Evolutionary conservation across 2,113 vertebrate species (phyloP).

Genomic region (Chlamydotis undulata): DNA sequence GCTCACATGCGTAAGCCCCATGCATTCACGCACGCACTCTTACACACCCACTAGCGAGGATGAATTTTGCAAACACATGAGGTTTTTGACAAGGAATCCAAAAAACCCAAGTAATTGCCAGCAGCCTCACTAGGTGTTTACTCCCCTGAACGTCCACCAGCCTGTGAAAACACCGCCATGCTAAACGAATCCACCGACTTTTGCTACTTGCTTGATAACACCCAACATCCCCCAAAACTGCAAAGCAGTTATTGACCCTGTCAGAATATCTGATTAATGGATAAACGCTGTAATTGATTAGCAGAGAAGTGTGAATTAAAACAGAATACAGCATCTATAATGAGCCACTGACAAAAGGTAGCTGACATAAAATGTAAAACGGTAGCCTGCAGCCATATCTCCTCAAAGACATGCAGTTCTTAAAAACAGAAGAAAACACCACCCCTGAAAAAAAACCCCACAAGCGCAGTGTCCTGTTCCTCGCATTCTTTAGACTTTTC

Average conservation of each 20-base stretch:
- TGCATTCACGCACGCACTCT: constrained; percentile 23
- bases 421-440: constrained; percentile 61
- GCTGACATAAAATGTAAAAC: constrained; percentile 90
- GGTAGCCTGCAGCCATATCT: constrained; percentile 90
- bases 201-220: constrained; percentile 78
- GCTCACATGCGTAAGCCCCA: constrained; percentile 13
- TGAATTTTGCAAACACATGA: constrained; percentile 58
- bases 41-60: not conserved
- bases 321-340: constrained; percentile 90
- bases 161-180: constrained; percentile 57
- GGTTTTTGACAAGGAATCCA: constrained; percentile 53
- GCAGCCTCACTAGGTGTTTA: constrained; percentile 64
- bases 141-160: constrained; percentile 54
- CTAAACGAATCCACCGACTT: constrained; percentile 69
- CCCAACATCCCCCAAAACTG: constrained; percentile 79
- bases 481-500: constrained; percentile 81
- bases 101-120: constrained; percentile 1
- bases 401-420: constrained; percentile 88
- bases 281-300: constrained; percentile 98
- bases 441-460: constrained; percentile 61
- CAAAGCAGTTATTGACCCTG: constrained; percentile 89
- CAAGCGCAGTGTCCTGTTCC: constrained; percentile 70
- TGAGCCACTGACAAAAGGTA: constrained; percentile 85
- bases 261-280: constrained; percentile 94
- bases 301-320: constrained; percentile 93